Percentiles rank a stretch among this genome's conserved stretches.
Evolutionary conservation across 2,888 invertebrate genomes (phyloP).

Genomic region (Ophioninae sp.): DNA sequence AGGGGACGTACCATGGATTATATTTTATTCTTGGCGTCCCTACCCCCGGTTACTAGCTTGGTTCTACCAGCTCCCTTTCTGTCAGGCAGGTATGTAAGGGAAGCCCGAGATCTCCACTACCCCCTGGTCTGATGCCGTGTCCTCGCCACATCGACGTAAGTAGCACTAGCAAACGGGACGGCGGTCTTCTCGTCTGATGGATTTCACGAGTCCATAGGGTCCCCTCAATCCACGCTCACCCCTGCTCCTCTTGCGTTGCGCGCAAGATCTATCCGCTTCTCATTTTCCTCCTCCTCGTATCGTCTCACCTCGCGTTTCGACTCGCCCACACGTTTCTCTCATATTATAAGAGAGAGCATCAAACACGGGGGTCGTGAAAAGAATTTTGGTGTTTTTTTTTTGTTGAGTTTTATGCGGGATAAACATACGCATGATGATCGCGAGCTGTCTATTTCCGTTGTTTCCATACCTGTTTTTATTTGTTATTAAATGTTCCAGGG

Average conservation of each 20-base stretch:
- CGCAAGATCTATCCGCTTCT: constrained; percentile 55
- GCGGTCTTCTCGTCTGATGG: constrained; percentile 76
- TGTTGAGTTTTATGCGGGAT: constrained; percentile 18
- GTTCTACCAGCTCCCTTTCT: constrained; percentile 38
- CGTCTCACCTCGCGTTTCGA: constrained; percentile 58
- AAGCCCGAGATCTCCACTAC: constrained; percentile 64
- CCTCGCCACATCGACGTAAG: constrained; percentile 73
- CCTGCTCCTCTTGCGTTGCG: constrained; percentile 64
- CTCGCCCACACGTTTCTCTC: constrained; percentile 44
- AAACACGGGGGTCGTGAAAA: constrained; percentile 38
- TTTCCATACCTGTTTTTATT: not conserved
- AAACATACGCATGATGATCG: constrained; percentile 8
- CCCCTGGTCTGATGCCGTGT: constrained; percentile 71
- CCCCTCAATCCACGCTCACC: constrained; percentile 76
- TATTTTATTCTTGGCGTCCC: constrained; percentile 75
- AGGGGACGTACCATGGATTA: constrained; percentile 76
- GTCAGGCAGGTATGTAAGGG: constrained; percentile 23
- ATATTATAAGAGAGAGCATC: constrained; percentile 46
- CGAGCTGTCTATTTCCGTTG: constrained; percentile 4
- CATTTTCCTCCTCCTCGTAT: constrained; percentile 30
- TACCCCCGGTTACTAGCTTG: constrained; percentile 31
- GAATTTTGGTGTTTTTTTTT: constrained; percentile 40
- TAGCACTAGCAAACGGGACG: constrained; percentile 74
- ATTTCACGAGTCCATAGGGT: constrained; percentile 79
- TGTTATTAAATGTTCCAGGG: not conserved